Evolutionary conservation across 2,113 vertebrate genomes (phyloP), one percentile per base, ranked within the genome.

Genomic region (Tapirus terrestris): DNA sequence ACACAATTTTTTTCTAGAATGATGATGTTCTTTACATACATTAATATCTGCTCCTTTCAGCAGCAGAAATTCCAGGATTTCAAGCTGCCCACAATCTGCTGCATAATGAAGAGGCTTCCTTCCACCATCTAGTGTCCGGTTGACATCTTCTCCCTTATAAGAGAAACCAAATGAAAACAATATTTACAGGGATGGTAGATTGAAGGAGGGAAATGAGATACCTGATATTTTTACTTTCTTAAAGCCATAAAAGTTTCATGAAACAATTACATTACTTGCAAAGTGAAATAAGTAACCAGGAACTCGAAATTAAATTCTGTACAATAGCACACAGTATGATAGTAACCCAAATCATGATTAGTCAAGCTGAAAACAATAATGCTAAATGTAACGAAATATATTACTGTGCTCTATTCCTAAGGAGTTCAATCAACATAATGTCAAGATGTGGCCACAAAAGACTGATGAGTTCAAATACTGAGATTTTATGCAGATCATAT

Each of bases 31-130:
- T 83, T 82, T 94, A 98, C 99, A 98, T 99, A 99, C 99, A 83
- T 99, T 99, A 97, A 99, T 98, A 95, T 99, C 99, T 73, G 99
- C 99, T 98, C 99, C 99, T 98, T 99, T 99, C 95, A 99, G 99
- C 91, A 99, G 98, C 89, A 99, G 99, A 96, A 99, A 99, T 95
- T 99, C 99, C 98, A 99, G 95, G 89, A 99, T 99, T 87, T 99
- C 99, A 61, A 98, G 97, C 65, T 99, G 99, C 84, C 99, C 99
- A 76, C 99, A 99, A 98, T 99, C 99, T 58, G 99, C 99, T 93
- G 99, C 99, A 60, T 99, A 99, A 98, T 99, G 99, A 97, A 99
- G 99, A 94, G 99, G 99, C 97, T 99, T 99, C 95, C 99, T 99
- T 53, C 99, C 99, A 48, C 99, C 99, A 84, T 99, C 99, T 94